These are phyloP conservation scores for Heliconius nattereri DNA, from an alignment of 1,140 invertebrate species.

Conservation along the genomic window DNA sequence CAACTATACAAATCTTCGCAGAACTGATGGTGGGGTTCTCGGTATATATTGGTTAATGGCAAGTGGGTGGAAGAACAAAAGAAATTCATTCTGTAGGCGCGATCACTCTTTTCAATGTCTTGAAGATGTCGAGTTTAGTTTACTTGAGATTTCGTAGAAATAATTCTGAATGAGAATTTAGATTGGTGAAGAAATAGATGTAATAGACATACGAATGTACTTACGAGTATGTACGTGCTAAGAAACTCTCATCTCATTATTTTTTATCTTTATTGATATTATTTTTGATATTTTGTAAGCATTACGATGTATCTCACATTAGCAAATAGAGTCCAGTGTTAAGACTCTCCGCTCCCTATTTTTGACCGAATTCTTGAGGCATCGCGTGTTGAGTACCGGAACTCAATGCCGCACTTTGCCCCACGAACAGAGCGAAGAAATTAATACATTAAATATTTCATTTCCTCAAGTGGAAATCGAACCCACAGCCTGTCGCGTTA, in stretches of 20 bases:
- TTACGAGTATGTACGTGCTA: background rate
- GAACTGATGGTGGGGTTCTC: background rate
- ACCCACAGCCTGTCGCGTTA: no score
- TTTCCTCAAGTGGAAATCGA: no score
- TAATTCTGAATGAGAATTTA: background rate
- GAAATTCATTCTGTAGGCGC: background rate
- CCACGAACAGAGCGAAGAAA: no score
- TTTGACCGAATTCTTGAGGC: no score
- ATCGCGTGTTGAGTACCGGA: no score
- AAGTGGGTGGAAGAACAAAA: conserved; percentile 4
- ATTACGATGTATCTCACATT: no score
- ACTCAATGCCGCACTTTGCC: no score
- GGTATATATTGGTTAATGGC: background rate
- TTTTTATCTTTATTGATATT: background rate
- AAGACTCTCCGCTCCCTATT: no score
- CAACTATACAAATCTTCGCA: background rate
- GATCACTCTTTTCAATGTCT: background rate
- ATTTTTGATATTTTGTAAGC: no score
- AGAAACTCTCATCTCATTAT: background rate
- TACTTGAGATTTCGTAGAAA: background rate
- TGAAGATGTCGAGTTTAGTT: background rate
- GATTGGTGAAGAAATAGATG: background rate
- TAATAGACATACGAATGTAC: background rate
- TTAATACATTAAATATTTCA: no score
- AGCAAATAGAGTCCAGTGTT: no score